Evolutionary conservation across 2,113 vertebrate species (phyloP), one percentile per base, ranked within the genome.

Genomic region (Chascanopsetta lugubris): DNA sequence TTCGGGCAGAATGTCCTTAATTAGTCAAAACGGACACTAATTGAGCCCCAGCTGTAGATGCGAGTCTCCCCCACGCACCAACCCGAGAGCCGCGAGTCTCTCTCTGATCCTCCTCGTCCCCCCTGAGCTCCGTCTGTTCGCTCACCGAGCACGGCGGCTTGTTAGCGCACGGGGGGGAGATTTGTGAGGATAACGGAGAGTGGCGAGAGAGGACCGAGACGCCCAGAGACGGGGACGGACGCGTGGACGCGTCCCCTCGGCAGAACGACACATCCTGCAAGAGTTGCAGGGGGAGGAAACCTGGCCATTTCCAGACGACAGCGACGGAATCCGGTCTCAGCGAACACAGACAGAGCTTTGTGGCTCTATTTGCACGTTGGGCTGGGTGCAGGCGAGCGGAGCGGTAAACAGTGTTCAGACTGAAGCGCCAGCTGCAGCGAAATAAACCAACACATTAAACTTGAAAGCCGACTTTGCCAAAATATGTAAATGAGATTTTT

Each of bases 21-120:
- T 89, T 91, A 87, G 83, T 75, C 73, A 87, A 89, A 89, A 87
- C 84, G 85, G 88, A 83, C 89, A 85, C 85, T 90, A 89, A 91
- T 90, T 91, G 89, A 88, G 88, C 89, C 88, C 87, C 87, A 85
- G 88, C 84, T 91, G 88, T 85, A 75, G 62, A 83, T 72, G 75
- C 59, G 74, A 84, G 74, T 89, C 85, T 85, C 81, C 64, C n/a
- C 27, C 72, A 72, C 81, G 77, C 80, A 86, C 61, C 77, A 83
- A 80, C 85, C 89, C 85, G 79, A 82, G 79, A 87, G 86, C 83
- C 75, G 34, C 62, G 38, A 80, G 79, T 87, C 83, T 85, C 88
- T 85, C 88, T 85, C 75, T 88, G 88, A 89, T 88, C 79, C 81
- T 75, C 83, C 50, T 68, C 81, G n/a, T 67, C 73, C 80, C 70